Conservation (phyloP, 2,113 vertebrate species). For the Baryphthengus martii region DNA sequence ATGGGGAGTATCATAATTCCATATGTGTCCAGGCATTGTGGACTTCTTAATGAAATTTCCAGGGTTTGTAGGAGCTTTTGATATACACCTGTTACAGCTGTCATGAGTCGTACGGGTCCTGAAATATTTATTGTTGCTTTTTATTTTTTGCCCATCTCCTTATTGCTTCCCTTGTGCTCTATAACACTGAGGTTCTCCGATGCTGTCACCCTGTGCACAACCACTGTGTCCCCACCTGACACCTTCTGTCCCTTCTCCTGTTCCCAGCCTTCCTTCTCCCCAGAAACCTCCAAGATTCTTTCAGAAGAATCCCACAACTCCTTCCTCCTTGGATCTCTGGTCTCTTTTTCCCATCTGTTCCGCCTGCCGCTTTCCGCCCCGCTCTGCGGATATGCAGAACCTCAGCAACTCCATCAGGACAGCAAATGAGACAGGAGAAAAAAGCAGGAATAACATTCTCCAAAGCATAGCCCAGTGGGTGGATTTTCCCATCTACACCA, state of each 20-base stretch:
- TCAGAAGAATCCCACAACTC: not conserved
- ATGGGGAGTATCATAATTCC: constrained; percentile 56
- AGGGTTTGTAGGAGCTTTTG: constrained; percentile 34
- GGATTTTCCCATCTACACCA: not conserved
- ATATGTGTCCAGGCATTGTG: constrained; percentile 48
- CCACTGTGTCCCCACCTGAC: too few species aligned
- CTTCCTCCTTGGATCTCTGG: not conserved
- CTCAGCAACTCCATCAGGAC: not conserved
- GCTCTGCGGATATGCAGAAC: not conserved
- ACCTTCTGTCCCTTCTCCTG: not conserved
- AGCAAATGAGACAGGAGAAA: not conserved
- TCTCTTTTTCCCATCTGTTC: not conserved
- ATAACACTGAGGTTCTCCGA: not conserved
- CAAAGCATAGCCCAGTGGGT: not conserved
- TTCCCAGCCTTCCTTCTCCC: not conserved
- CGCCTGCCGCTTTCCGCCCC: accelerated
- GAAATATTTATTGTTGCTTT: constrained; percentile 23
- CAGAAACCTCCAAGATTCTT: not conserved
- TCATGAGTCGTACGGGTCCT: not conserved
- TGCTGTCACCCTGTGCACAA: accelerated
- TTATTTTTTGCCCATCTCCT: not conserved
- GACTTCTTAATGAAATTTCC: constrained; percentile 62
- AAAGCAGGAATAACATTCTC: not conserved
- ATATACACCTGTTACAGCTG: not conserved
- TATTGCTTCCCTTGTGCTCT: not conserved